These are phyloP conservation scores for Ariopsis seemanni DNA, from an alignment of 2,113 vertebrate genomes.

Conservation along the genomic window DNA sequence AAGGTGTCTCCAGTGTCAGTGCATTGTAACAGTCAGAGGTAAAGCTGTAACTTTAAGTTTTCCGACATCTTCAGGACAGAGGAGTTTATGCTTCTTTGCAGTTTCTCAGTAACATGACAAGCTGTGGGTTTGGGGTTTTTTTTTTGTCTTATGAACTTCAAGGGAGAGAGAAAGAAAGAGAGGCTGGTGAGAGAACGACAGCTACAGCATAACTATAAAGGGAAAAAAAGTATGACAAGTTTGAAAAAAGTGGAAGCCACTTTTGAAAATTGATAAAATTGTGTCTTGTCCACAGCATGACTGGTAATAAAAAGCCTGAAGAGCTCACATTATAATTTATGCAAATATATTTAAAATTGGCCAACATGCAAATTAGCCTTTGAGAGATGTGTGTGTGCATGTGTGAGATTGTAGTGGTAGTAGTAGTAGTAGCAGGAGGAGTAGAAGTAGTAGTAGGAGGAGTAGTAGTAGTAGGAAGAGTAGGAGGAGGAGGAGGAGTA, in stretches of 20 bases:
- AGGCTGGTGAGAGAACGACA: neutral
- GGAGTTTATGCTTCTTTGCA: neutral
- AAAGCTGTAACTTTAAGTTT: too few relatives aligned
- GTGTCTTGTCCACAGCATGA: too few relatives aligned
- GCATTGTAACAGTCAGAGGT: too few relatives aligned
- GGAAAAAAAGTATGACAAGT: too few relatives aligned
- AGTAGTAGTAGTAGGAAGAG: too few relatives aligned
- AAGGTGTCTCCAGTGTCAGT: too few relatives aligned
- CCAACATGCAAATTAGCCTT: neutral
- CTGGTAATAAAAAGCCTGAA: neutral
- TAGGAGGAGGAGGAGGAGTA: too few relatives aligned
- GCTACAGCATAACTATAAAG: too few relatives aligned
- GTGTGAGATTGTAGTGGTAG: neutral
- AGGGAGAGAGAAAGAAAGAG: neutral
- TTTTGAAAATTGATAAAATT: neutral
- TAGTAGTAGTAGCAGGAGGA: too few relatives aligned
- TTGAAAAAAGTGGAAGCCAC: too few relatives aligned
- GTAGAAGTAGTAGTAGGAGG: accelerated
- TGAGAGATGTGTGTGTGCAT: neutral
- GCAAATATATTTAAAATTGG: neutral
- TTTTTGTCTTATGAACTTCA: neutral
- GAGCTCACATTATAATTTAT: neutral
- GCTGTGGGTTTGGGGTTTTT: too few relatives aligned
- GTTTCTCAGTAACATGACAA: neutral
- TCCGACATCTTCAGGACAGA: too few relatives aligned